These are phyloP conservation scores for Habropoda laboriosa DNA, from an alignment of 1,140 invertebrate species.

Conservation along the genomic window DNA sequence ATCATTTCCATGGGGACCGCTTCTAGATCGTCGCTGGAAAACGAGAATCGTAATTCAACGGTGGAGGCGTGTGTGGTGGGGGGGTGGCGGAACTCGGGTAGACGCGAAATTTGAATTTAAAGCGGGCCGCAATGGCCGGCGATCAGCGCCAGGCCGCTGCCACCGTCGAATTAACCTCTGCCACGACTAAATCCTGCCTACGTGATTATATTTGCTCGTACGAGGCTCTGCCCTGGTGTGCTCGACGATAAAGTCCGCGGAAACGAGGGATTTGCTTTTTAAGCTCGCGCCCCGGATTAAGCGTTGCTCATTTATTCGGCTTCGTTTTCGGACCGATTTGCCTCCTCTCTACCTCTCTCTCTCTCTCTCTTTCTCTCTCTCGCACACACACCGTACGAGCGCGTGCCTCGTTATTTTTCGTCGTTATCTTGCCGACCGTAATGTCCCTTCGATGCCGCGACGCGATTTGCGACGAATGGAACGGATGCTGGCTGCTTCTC, in stretches of 20 bases:
- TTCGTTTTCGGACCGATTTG: conserved; percentile 14
- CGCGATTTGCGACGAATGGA: too few relatives aligned
- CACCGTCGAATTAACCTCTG: conserved; percentile 61
- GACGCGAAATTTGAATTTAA: conserved; percentile 66
- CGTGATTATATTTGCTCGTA: conserved; percentile 48
- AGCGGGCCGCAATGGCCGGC: conserved; percentile 62
- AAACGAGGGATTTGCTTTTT: conserved; percentile 49
- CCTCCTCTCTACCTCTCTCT: too few relatives aligned
- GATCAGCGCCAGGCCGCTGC: conserved; percentile 48
- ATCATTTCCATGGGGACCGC: conserved; percentile 68
- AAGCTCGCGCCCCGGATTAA: conserved; percentile 40
- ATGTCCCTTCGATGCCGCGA: neutral
- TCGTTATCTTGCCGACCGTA: conserved; percentile 1
- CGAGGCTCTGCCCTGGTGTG: conserved; percentile 17
- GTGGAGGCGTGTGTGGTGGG: too few relatives aligned
- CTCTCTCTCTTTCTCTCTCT: too few relatives aligned
- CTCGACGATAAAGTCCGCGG: conserved; percentile 44
- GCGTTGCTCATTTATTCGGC: conserved; percentile 45
- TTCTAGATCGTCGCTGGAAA: conserved; percentile 16
- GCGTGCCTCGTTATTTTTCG: neutral
- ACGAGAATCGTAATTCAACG: conserved; percentile 60
- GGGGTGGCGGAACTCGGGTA: conserved; percentile 39
- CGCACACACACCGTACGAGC: neutral
- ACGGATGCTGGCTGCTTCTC: neutral
- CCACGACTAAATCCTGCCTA: conserved; percentile 56